Base-by-base conservation (phyloP, 2,113 vertebrate species). In the Phyllopteryx taeniolatus region DNA sequence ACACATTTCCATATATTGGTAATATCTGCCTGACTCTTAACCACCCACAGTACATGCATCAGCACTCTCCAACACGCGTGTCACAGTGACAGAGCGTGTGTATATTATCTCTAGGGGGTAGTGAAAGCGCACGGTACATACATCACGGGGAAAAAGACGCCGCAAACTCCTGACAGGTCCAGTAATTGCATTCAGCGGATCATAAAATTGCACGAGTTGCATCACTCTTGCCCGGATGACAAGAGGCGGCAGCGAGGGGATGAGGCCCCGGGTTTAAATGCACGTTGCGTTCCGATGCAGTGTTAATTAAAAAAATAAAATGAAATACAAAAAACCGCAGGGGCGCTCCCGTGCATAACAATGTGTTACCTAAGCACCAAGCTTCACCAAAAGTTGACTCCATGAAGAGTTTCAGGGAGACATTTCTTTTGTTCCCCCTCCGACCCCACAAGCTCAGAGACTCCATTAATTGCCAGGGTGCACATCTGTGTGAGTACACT, bases 141-240 rank as follows among this genome's bases (percentile, higher is more conserved):
- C 63, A 82, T 86, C 85, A 86, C 61, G 56, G 62, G 69, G 67
- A 65, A 74, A 76, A 68, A 46, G 39, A 61, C 2, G n/a, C 2
- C 54, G 75, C 66, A 53, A 72, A 79, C 79, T 74, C 71, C 77
- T 87, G 89, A 87, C 84, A 88, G 76, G 63, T 86, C 71, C 80
- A 70, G 82, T 87, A 88, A 88, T 88, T 89, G 79, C 77, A 80
- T 88, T 84, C 85, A 84, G 79, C 72, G 81, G 80, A 79, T 90
- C 86, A 86, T 86, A 86, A 89, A 88, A 84, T 89, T 87, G 79
- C 84, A 80, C 13, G 19, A 68, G 83, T 88, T 90, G 86, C 84
- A 82, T 90, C 88, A 89, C 63, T 82, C 79, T 88, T 79, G 80
- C 77, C 70, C 62, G 3, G 68, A 71, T 74, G 83, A 80, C 67